These are phyloP conservation scores for Dioctria rufipes DNA, from an alignment of 2,888 invertebrate genomes.

Conservation along the genomic window DNA sequence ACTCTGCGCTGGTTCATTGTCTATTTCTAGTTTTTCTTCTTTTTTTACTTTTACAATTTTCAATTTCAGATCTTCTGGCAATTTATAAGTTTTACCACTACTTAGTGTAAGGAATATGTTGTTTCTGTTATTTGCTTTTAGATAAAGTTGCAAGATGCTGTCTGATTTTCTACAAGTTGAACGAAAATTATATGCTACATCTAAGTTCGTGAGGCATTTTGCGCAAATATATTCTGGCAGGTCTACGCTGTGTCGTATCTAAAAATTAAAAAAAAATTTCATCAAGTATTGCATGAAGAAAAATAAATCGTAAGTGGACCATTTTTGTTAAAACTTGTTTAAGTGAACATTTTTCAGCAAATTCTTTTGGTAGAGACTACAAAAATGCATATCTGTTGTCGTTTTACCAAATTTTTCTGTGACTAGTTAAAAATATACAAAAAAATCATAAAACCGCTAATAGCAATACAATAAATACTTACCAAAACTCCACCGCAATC, in stretches of 20 bases:
- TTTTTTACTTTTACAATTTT: constrained; percentile 38
- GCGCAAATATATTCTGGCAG: constrained; percentile 42
- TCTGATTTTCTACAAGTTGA: constrained; percentile 42
- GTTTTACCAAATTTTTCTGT: too few species aligned
- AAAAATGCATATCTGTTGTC: too few species aligned
- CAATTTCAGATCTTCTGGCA: constrained; percentile 43
- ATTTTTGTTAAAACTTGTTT: too few species aligned
- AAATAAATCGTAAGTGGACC: not conserved
- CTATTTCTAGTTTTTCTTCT: not conserved
- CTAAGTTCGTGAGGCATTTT: constrained; percentile 30
- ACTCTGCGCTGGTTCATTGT: not conserved
- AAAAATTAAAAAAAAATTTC: too few species aligned
- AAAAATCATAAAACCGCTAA: not conserved
- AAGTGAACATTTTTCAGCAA: too few species aligned
- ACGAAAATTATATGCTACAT: constrained; percentile 50
- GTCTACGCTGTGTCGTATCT: constrained; percentile 28
- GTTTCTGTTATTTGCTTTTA: constrained; percentile 45
- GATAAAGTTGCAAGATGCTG: constrained; percentile 34
- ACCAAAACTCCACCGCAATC: constrained; percentile 68
- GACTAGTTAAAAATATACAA: too few species aligned
- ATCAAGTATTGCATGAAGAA: not conserved
- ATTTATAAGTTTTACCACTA: constrained; percentile 40
- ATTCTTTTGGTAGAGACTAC: too few species aligned
- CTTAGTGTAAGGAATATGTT: constrained; percentile 45
- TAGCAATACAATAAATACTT: constrained; percentile 56